phyloP scores from a whole-genome alignment of 2,113 vertebrate species.

The Calidris pygmaea region DNA sequence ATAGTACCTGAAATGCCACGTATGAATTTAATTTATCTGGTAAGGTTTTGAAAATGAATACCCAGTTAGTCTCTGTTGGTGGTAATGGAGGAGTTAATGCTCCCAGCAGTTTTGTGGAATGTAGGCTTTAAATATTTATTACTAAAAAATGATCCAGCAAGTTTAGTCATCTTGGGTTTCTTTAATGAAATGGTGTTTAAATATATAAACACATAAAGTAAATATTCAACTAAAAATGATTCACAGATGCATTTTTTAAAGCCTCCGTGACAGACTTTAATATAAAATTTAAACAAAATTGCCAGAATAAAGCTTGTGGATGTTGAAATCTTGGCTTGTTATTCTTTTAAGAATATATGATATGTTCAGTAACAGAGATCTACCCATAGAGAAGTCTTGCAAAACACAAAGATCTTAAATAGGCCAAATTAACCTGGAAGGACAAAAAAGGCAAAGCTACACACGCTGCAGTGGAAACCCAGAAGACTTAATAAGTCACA shows the following conservation, averaged over 20 bases:
- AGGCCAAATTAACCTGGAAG: background rate
- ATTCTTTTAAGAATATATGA: background rate
- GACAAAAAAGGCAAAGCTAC: background rate
- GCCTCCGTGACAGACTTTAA: background rate
- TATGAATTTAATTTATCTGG: background rate
- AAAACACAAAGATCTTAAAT: background rate
- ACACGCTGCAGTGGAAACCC: background rate
- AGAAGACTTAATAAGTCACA: background rate
- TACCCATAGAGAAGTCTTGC: background rate
- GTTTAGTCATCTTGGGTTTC: background rate
- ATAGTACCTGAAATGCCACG: background rate
- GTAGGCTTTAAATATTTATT: background rate
- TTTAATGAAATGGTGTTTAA: conserved; percentile 40
- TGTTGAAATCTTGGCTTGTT: background rate
- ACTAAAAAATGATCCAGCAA: background rate
- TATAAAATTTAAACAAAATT: conserved; percentile 24
- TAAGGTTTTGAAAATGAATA: background rate
- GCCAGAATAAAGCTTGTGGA: background rate
- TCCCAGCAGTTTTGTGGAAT: background rate
- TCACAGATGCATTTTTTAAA: conserved; percentile 48
- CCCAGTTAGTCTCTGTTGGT: background rate
- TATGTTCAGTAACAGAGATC: background rate
- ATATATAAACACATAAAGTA: background rate
- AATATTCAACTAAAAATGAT: conserved; percentile 20
- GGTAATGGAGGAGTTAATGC: conserved; percentile 24